Percentiles rank a stretch among this genome's conserved stretches.
phyloP scores from a whole-genome alignment of 2,888 invertebrate genomes.

The Diplazon laetatorius region DNA sequence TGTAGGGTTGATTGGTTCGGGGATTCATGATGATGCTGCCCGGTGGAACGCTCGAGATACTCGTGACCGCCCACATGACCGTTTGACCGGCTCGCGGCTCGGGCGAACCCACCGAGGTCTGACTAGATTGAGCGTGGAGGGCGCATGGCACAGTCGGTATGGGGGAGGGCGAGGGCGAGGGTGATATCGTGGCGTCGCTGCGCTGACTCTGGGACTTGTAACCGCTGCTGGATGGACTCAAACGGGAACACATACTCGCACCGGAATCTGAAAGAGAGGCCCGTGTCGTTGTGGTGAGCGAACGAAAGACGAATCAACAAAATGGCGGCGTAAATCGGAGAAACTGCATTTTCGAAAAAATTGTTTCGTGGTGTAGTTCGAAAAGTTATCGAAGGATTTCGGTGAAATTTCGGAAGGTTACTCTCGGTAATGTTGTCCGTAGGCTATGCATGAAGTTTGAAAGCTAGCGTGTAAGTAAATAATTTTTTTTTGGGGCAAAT shows the following conservation, averaged over 20 bases:
- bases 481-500: too few species aligned
- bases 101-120: constrained; percentile 73
- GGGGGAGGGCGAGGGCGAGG: constrained; percentile 79
- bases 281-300: too few species aligned
- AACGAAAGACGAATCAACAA: too few species aligned
- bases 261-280: constrained; percentile 84
- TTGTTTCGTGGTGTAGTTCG: too few species aligned
- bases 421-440: too few species aligned
- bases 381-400: too few species aligned
- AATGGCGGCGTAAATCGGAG: too few species aligned
- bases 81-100: constrained; percentile 77
- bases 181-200: constrained; percentile 81
- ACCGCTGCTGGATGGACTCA: constrained; percentile 90
- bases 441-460: too few species aligned
- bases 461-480: too few species aligned
- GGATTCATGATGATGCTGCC: constrained; percentile 96
- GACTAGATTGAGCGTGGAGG: constrained; percentile 80
- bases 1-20: constrained; percentile 89
- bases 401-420: too few species aligned
- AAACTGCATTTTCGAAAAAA: too few species aligned
- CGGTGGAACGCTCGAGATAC: constrained; percentile 92
- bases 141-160: constrained; percentile 76
- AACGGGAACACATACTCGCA: constrained; percentile 86
- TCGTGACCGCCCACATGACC: constrained; percentile 94
- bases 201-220: constrained; percentile 90